Conservation (phyloP, 2,888 invertebrate genomes). For the Clitarchus hookeri region DNA sequence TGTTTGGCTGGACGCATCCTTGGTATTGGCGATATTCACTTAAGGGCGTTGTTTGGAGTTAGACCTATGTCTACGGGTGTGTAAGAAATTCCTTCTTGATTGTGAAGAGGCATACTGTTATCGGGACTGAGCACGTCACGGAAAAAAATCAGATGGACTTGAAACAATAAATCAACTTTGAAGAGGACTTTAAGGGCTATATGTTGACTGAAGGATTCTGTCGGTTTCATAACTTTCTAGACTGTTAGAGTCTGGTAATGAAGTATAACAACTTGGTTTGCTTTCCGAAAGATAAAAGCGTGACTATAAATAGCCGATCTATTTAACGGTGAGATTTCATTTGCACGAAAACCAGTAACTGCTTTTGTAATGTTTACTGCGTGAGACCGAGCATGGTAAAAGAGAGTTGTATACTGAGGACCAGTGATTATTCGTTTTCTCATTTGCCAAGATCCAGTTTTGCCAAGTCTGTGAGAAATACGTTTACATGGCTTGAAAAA, state of each 20-base stretch:
- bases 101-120: no score
- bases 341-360: neutral
- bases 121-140: no score
- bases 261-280: neutral
- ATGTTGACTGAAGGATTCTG: no score
- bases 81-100: neutral
- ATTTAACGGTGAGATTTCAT: constrained; percentile 3
- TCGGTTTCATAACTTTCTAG: no score
- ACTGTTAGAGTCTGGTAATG: neutral
- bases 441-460: neutral
- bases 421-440: neutral
- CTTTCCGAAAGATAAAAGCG: constrained; percentile 5
- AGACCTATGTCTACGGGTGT: neutral
- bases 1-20: neutral
- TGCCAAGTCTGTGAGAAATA: neutral
- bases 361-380: neutral
- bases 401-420: neutral
- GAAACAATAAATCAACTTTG: no score
- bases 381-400: constrained; percentile 16
- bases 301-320: neutral
- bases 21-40: constrained; percentile 17
- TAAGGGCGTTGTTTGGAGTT: constrained; percentile 18
- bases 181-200: no score
- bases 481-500: neutral
- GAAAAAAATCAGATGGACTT: no score